phyloP scores from a whole-genome alignment of 2,888 invertebrate species.

The Tyria jacobaeae region DNA sequence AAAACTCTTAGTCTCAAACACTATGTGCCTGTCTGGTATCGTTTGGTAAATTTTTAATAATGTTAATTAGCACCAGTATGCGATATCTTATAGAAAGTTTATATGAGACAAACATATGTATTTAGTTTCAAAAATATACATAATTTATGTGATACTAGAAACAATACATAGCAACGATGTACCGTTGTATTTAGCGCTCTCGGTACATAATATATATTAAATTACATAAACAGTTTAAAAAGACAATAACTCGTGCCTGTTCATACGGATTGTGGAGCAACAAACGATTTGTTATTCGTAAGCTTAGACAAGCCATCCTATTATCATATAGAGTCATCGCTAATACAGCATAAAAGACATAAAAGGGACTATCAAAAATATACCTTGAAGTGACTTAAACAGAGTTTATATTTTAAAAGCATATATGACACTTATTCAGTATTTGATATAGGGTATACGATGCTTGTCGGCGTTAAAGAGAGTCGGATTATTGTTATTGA shows the following conservation, averaged over 20 bases:
- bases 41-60: too few relatives aligned
- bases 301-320: conserved; percentile 56
- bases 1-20: too few relatives aligned
- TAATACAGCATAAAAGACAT: conserved; percentile 21
- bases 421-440: conserved; percentile 15
- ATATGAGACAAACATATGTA: too few relatives aligned
- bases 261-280: conserved; percentile 26
- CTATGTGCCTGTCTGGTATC: too few relatives aligned
- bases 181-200: not conserved
- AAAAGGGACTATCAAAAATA: not conserved
- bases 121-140: too few relatives aligned
- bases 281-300: conserved; percentile 60
- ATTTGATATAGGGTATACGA: conserved; percentile 22
- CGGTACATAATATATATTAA: not conserved
- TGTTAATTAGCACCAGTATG: too few relatives aligned
- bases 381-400: not conserved
- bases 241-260: conserved; percentile 28
- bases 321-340: conserved; percentile 46
- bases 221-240: conserved; percentile 22
- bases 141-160: too few relatives aligned
- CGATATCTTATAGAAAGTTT: too few relatives aligned
- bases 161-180: not conserved
- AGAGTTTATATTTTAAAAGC: conserved; percentile 11
- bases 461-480: conserved; percentile 64
- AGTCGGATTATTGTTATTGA: conserved; percentile 73